phyloP scores from a whole-genome alignment of 2,797 vertebrate species.

The Chiloscyllium punctatum region DNA sequence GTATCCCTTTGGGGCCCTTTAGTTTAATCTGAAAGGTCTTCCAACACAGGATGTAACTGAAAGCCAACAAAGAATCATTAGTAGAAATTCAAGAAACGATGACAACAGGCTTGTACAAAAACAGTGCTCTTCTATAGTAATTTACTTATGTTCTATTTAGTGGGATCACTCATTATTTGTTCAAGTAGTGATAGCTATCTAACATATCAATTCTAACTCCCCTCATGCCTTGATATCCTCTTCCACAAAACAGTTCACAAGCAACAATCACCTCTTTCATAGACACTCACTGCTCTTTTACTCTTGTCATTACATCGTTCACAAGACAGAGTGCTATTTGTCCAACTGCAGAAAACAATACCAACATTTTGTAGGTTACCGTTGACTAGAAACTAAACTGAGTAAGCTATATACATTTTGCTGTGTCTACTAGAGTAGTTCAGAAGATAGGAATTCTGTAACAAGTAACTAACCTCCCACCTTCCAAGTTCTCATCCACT shows the following conservation, averaged over 20 bases:
- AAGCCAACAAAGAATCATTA: background rate
- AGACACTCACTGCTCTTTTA: background rate
- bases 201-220: background rate
- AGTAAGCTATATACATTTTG: too few species aligned
- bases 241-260: background rate
- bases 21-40: slow-evolving; percentile 53
- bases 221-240: background rate
- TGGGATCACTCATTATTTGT: background rate
- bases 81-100: background rate
- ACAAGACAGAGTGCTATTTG: background rate
- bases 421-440: too few species aligned
- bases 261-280: background rate
- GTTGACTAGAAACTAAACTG: too few species aligned
- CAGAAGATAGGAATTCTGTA: too few species aligned
- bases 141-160: background rate
- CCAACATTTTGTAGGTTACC: too few species aligned
- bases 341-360: background rate
- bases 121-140: background rate
- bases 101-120: background rate
- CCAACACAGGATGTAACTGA: background rate
- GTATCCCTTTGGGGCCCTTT: slow-evolving; percentile 46
- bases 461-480: too few species aligned
- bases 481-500: too few species aligned
- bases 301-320: background rate
- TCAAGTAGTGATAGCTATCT: background rate